These are phyloP conservation scores for Tichodroma muraria DNA, from an alignment of 2,113 vertebrate genomes.

Conservation along the genomic window DNA sequence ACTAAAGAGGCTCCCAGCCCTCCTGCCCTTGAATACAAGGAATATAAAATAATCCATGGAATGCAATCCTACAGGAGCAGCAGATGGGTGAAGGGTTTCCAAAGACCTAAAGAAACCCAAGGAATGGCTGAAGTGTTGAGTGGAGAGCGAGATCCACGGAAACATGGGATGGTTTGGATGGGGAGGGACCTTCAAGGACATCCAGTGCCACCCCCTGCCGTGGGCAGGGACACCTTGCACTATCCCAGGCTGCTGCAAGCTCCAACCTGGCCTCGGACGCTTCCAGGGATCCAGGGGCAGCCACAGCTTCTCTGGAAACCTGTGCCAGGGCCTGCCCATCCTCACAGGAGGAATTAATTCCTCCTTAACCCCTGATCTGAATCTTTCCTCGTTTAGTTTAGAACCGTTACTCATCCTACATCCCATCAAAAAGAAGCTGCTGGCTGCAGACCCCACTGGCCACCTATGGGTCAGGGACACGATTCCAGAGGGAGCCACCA, in stretches of 20 bases:
- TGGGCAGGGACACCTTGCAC: background rate
- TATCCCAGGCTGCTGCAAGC: background rate
- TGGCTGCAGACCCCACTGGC: background rate
- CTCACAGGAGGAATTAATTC: background rate
- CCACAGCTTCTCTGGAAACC: background rate
- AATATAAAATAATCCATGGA: background rate
- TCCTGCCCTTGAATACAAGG: background rate
- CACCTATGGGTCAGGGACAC: background rate
- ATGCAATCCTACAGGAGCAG: background rate
- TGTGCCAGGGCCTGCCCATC: background rate
- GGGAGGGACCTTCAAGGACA: background rate
- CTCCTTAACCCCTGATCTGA: background rate
- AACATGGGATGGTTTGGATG: background rate
- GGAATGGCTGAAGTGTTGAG: background rate
- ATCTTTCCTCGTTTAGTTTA: background rate
- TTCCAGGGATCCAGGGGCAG: background rate
- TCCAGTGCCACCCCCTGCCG: background rate
- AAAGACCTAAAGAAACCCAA: background rate
- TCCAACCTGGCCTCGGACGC: background rate
- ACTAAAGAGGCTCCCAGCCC: background rate
- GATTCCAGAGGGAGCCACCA: background rate
- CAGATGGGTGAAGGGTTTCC: rapidly evolving
- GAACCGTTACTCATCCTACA: rapidly evolving
- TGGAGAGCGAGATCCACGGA: rapidly evolving
- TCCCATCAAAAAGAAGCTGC: background rate